Evolutionary conservation across 2,888 invertebrate genomes (phyloP).

Genomic region (Sinodicranocentrus sp.): DNA sequence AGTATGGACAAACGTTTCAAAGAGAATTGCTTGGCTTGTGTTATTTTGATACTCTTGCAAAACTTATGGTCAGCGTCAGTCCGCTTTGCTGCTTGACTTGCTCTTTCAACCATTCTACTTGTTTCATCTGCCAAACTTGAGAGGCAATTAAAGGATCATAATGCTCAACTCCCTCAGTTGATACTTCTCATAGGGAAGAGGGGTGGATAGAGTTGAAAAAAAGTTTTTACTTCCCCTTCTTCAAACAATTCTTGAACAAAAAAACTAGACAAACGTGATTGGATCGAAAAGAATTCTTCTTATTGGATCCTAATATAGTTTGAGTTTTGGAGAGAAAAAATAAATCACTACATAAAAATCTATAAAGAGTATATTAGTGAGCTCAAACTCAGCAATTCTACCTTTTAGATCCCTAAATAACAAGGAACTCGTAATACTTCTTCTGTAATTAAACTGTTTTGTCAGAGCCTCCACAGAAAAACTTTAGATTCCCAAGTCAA

Average conservation of each 20-base stretch:
- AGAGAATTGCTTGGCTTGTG: not conserved
- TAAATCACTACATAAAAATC: too few relatives aligned
- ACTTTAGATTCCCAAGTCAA: too few relatives aligned
- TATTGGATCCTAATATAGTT: not conserved
- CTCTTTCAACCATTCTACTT: slow-evolving; percentile 26
- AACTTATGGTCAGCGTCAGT: slow-evolving; percentile 5
- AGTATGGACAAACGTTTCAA: too few relatives aligned
- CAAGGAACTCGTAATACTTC: too few relatives aligned
- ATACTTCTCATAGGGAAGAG: slow-evolving; percentile 11
- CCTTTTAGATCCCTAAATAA: too few relatives aligned
- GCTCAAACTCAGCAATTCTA: too few relatives aligned
- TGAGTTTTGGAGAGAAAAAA: not conserved
- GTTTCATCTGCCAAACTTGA: slow-evolving; percentile 26
- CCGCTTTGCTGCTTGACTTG: slow-evolving; percentile 32
- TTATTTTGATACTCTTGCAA: not conserved
- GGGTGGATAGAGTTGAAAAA: slow-evolving; percentile 25
- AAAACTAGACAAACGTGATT: slow-evolving; percentile 7
- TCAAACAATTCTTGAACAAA: not conserved
- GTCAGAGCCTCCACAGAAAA: too few relatives aligned
- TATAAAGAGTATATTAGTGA: too few relatives aligned
- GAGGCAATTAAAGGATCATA: slow-evolving; percentile 52
- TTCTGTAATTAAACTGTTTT: too few relatives aligned
- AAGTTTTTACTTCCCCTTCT: slow-evolving; percentile 9
- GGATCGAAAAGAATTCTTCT: not conserved
- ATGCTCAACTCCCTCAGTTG: slow-evolving; percentile 22